Evolutionary conservation across 2,888 invertebrate species (phyloP).

Genomic region (Hipparchia sbordonii): DNA sequence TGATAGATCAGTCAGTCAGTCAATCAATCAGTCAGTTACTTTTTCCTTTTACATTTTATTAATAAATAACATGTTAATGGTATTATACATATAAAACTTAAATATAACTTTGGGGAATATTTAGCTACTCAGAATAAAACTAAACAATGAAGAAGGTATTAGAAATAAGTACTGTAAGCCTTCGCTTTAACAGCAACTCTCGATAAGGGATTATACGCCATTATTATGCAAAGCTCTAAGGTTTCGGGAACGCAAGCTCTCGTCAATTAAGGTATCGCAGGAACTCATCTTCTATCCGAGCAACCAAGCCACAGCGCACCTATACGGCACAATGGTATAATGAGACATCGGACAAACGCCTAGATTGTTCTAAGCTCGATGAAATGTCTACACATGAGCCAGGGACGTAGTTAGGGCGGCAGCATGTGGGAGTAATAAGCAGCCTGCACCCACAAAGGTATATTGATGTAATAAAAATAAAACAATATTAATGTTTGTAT

Average conservation of each 20-base stretch:
- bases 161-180: conserved; percentile 26
- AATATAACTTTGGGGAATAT: no score
- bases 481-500: background rate
- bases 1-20: no score
- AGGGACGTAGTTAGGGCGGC: background rate
- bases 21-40: no score
- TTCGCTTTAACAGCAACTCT: conserved; percentile 63
- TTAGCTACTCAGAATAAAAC: no score
- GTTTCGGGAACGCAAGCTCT: conserved; percentile 78
- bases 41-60: no score
- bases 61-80: no score
- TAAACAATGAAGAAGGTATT: no score
- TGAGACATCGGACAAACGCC: conserved; percentile 60
- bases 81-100: no score
- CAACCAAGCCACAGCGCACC: conserved; percentile 55
- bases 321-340: conserved; percentile 77
- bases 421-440: background rate
- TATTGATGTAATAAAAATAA: background rate
- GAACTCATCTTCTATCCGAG: conserved; percentile 72
- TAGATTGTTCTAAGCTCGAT: conserved; percentile 42
- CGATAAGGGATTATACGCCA: conserved; percentile 78
- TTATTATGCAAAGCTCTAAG: conserved; percentile 79
- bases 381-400: conserved; percentile 34
- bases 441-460: no score
- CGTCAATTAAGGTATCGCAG: conserved; percentile 81